Conservation (phyloP, 2,888 invertebrate genomes). For the Oscheius myriophilus region DNA sequence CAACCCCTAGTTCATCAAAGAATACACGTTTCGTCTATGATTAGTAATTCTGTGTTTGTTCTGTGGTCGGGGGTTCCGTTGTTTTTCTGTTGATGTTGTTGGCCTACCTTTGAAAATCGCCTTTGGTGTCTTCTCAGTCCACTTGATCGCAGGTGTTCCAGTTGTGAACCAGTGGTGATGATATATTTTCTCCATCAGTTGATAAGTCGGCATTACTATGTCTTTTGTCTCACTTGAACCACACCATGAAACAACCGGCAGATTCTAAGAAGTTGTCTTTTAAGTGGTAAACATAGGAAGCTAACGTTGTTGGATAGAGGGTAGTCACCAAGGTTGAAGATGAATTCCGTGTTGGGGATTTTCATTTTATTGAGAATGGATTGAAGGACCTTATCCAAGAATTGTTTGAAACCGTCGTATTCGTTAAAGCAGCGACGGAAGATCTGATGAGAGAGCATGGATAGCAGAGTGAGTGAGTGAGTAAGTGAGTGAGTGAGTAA, state of each 20-base stretch:
- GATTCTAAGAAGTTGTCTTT: background rate
- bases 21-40: too few species aligned
- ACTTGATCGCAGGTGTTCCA: background rate
- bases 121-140: slow-evolving; percentile 13
- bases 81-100: too few species aligned
- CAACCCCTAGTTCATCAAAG: too few species aligned
- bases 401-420: slow-evolving; percentile 14
- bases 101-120: slow-evolving; percentile 24
- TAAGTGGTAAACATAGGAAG: background rate
- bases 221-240: slow-evolving; percentile 18
- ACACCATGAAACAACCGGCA: slow-evolving; percentile 28
- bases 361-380: slow-evolving; percentile 11
- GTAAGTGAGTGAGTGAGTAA: too few species aligned
- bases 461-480: background rate
- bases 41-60: too few species aligned
- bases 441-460: background rate
- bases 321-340: slow-evolving; percentile 29
- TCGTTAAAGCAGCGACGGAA: slow-evolving; percentile 19
- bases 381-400: slow-evolving; percentile 13
- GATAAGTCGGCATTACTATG: slow-evolving; percentile 25
- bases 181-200: too few species aligned
- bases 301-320: slow-evolving; percentile 23
- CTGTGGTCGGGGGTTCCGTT: too few species aligned
- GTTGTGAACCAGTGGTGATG: background rate
- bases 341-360: slow-evolving; percentile 22